A percentile compares a stretch with the other conserved stretches of the same genome.
Conservation (phyloP, 2,797 vertebrate species). For the Okamejei kenojei region DNA sequence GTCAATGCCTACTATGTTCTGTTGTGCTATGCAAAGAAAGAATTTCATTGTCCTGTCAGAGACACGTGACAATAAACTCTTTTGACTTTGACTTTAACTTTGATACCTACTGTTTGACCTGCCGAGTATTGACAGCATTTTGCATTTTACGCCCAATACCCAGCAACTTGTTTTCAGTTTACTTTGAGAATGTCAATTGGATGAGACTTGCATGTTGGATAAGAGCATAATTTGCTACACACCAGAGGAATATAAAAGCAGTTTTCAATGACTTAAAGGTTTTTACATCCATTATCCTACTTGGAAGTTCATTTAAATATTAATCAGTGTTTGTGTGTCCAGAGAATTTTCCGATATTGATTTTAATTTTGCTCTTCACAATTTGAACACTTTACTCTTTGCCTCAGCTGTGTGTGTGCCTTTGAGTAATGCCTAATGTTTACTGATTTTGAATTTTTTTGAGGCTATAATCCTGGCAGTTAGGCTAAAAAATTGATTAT, state of each 20-base stretch:
- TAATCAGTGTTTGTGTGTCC: background rate
- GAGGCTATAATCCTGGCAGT: background rate
- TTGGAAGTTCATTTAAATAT: constrained; percentile 4
- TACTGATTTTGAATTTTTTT: background rate
- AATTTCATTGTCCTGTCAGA: no score
- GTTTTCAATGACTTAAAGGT: background rate
- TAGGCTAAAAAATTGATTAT: background rate
- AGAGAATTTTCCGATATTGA: background rate
- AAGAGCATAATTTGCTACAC: background rate
- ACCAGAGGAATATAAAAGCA: background rate
- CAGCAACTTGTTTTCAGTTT: no score
- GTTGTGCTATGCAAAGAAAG: no score
- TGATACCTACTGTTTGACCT: no score
- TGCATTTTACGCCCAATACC: no score
- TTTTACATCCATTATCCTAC: constrained; percentile 7
- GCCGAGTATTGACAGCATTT: no score
- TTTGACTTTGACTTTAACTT: no score
- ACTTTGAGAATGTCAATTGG: background rate
- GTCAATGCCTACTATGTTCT: no score
- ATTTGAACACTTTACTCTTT: background rate
- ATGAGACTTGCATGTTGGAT: background rate
- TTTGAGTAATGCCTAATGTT: background rate
- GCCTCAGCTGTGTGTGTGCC: background rate
- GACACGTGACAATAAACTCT: no score
- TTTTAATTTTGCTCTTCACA: background rate